Percentiles rank a stretch among this genome's conserved stretches.
Evolutionary conservation across 2,888 invertebrate species (phyloP).

Genomic region (Harpagoxenus sublaevis): DNA sequence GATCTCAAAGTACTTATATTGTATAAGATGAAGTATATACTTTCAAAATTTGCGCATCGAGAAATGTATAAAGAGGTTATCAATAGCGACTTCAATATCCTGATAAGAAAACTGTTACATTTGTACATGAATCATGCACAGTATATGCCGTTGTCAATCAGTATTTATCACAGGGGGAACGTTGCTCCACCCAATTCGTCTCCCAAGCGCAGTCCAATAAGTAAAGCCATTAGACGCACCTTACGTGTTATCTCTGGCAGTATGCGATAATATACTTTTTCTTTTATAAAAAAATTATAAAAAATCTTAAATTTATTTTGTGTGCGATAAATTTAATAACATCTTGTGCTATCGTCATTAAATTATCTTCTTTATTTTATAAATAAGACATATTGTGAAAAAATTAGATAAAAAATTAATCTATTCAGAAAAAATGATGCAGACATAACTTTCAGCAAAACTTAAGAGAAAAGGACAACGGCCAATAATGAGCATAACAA

Average conservation of each 20-base stretch:
- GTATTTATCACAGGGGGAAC: slow-evolving; percentile 48
- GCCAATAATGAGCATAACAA: too few relatives aligned
- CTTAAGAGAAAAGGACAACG: too few relatives aligned
- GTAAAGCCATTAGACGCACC: slow-evolving; percentile 35
- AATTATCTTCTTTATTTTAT: not conserved
- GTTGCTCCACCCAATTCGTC: slow-evolving; percentile 39
- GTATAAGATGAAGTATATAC: not conserved
- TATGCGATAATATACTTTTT: not conserved
- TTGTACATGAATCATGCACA: not conserved
- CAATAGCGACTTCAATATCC: slow-evolving; percentile 7
- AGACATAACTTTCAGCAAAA: not conserved
- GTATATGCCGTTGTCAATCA: slow-evolving; percentile 15
- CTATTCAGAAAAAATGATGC: not conserved
- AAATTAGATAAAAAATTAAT: not conserved
- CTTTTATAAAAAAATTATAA: not conserved
- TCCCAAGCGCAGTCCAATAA: slow-evolving; percentile 34
- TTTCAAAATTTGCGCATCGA: not conserved
- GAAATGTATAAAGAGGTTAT: not conserved
- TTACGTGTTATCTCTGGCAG: not conserved
- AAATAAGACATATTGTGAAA: not conserved
- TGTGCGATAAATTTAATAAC: not conserved
- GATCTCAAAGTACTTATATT: not conserved
- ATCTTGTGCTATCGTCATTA: not conserved
- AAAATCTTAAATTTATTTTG: not conserved
- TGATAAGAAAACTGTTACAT: slow-evolving; percentile 6